Evolutionary conservation across 2,888 invertebrate species (phyloP), one percentile per base, ranked within the genome.

Genomic region (Cephus nigrinus): DNA sequence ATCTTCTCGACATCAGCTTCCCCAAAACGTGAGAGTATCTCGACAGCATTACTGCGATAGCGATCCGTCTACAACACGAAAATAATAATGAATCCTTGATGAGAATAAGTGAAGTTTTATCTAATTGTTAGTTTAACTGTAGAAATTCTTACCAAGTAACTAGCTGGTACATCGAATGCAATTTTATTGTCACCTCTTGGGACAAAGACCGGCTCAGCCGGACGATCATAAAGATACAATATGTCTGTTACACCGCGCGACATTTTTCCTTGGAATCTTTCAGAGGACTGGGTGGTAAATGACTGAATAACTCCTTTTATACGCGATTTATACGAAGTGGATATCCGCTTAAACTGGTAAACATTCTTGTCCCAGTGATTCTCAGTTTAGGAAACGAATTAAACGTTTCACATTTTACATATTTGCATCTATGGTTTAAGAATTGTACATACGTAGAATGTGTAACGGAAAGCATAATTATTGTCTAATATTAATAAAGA

Each of bases 191-290:
- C 69, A 36, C 76, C 78, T 33, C 76, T 34, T 68, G 40, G 9
- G 2, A 76, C 68, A 15, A 78, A 76, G 32, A 78, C 31, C 15
- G 78, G 78, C 34, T 76, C 76, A 1, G 69, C 40, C 11, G 76
- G 76, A 32, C 76, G 72, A 69, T 78, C 78, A 33, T 30, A 78
- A 11, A 78, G 78, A 36, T 73, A 76, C 78, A 78, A 34, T n/a
- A 78, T 12, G n/a, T 80, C 78, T n/a, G 78, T 32, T 33, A 74
- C 36, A 15, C 73, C 73, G 4, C 68, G 69, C 34, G 78, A 76
- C 78, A 78, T 78, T 71, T 33, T 72, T 15, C 33, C 11, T 32
- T 15, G 35, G 34, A 34, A 74, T 55, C 55, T 55, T 55, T 55
- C 23, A 15, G 32, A 31, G 75, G 11, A 35, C 76, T 32, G 72